A percentile compares a stretch with the other conserved stretches of the same genome.
phyloP scores from a whole-genome alignment of 2,888 invertebrate species.

The Alsophila aescularia region DNA sequence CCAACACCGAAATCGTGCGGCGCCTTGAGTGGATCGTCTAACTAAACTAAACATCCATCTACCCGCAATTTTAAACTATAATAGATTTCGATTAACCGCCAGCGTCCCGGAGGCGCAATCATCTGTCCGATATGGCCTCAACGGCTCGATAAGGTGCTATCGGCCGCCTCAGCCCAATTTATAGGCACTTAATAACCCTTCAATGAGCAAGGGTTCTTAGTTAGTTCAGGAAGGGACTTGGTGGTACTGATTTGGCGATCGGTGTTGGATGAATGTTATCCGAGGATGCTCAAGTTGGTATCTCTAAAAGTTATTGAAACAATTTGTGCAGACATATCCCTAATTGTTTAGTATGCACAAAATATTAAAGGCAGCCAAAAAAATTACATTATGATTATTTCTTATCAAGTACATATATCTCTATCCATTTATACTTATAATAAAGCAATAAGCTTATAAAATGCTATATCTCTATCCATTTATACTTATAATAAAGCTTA shows the following conservation, averaged over 20 bases:
- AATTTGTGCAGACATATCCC: no score
- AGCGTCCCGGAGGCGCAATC: constrained; percentile 66
- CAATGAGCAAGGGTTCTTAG: constrained; percentile 48
- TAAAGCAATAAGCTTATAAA: no score
- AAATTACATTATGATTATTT: no score
- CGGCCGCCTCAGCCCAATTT: constrained; percentile 70
- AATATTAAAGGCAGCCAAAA: no score
- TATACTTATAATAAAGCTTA: no score
- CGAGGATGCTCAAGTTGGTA: background rate
- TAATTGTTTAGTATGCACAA: no score
- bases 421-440: no score
- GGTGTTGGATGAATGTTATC: constrained; percentile 32
- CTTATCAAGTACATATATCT: no score
- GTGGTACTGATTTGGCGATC: constrained; percentile 40
- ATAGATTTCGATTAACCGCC: constrained; percentile 61
- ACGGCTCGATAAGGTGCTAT: constrained; percentile 79
- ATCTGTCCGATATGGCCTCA: constrained; percentile 73
- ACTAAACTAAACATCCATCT: background rate
- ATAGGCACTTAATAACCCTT: constrained; percentile 75
- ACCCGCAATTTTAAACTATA: constrained; percentile 28
- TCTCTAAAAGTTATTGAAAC: no score
- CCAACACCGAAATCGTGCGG: background rate
- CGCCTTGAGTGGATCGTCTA: background rate
- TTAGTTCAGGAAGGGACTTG: constrained; percentile 24
- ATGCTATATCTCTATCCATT: no score